phyloP scores from a whole-genome alignment of 1,140 invertebrate species.

The Pogonomyrmex californicus region DNA sequence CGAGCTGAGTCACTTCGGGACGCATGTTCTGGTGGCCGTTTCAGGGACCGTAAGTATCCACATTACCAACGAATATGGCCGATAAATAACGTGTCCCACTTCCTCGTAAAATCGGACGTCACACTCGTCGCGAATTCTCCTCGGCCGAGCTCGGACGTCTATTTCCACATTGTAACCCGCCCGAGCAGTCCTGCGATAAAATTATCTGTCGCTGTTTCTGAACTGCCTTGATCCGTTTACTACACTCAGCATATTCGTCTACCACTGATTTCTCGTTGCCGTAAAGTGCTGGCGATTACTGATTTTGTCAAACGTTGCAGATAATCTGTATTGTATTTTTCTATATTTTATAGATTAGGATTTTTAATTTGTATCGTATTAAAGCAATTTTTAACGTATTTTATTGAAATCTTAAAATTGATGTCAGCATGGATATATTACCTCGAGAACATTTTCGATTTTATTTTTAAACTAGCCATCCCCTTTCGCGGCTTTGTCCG shows the following conservation, averaged over 20 bases:
- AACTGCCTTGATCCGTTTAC: slow-evolving; percentile 32
- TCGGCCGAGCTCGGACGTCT: slow-evolving; percentile 28
- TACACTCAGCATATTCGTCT: slow-evolving; percentile 48
- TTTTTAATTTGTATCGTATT: neutral
- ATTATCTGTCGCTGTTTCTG: slow-evolving; percentile 52
- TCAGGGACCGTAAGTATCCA: slow-evolving; percentile 58
- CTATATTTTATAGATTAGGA: neutral
- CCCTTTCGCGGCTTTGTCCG: too few relatives aligned
- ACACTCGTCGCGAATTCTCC: neutral
- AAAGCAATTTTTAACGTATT: neutral
- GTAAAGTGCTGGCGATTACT: neutral
- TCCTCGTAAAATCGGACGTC: slow-evolving; percentile 66
- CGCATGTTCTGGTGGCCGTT: slow-evolving; percentile 56
- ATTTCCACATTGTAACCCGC: slow-evolving; percentile 62
- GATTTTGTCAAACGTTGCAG: slow-evolving; percentile 13
- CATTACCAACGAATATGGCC: slow-evolving; percentile 65
- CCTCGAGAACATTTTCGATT: neutral
- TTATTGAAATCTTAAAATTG: neutral
- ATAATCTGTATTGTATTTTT: slow-evolving; percentile 1
- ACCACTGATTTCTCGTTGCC: neutral
- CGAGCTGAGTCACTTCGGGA: slow-evolving; percentile 56
- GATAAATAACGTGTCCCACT: slow-evolving; percentile 71
- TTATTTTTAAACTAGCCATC: too few relatives aligned
- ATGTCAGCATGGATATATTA: neutral
- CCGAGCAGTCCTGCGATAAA: slow-evolving; percentile 47